Conservation (phyloP, 2,113 vertebrate species). For the Mus musculus region DNA sequence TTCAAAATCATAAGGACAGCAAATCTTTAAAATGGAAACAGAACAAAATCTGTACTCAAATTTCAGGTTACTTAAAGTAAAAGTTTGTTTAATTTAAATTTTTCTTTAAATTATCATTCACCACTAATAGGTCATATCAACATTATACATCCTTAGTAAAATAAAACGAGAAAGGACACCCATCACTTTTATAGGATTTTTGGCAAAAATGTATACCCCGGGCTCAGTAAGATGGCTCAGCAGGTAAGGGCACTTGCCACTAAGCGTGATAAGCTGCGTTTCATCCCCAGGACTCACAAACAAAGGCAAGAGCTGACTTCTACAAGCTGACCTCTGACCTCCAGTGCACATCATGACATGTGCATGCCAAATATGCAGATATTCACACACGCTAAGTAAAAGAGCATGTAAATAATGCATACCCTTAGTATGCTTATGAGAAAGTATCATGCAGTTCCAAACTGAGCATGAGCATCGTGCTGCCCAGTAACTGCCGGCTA, state of each 20-base stretch:
- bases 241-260: not conserved
- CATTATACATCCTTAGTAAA: not conserved
- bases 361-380: not conserved
- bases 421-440: not conserved
- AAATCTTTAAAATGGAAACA: not conserved
- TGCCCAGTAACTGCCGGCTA: not conserved
- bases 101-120: not conserved
- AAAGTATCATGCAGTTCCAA: not conserved
- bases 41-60: not conserved
- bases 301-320: not conserved
- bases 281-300: not conserved
- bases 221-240: not conserved
- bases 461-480: not conserved
- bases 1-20: constrained; percentile 22
- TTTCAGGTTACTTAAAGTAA: not conserved
- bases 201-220: not conserved
- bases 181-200: not conserved
- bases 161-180: not conserved
- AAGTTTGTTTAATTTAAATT: constrained; percentile 5
- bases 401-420: too few species aligned
- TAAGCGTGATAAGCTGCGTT: not conserved
- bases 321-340: not conserved
- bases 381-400: not conserved
- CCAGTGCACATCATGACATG: not conserved
- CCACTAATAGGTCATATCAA: not conserved